Base-by-base conservation (phyloP, 2,113 vertebrate species). In the Oncorhynchus masou region DNA sequence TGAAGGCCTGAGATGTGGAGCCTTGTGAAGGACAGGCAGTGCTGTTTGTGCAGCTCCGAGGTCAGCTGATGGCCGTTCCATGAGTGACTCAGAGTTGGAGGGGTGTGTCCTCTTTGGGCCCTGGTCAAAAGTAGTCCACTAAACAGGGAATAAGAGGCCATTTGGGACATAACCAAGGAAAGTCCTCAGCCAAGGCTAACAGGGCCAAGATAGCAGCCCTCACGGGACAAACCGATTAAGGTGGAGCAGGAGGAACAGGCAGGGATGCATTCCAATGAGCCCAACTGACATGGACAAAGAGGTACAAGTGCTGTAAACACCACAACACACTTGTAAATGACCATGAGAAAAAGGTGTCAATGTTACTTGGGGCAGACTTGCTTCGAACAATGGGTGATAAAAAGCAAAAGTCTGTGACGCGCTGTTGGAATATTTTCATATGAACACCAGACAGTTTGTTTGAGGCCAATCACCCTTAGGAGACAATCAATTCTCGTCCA, bases 1-100 rank as follows among this genome's bases (percentile, higher is more conserved):
- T 88, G 89, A 90, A 79, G 81, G 74, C n/a, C n/a, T 81, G 71
- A 86, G 84, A 88, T 88, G 66, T 65, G 76, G 74, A 74, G 77
- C 80, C 62, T 34, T 76, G 74, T 29, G 78, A 80, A 86, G 85
- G 85, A 81, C 79, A 29, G 64, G 6, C 60, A 24, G 66, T 75
- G 80, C 79, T 87, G 86, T 91, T 90, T 89, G 78, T 80, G 81
- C 65, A 66, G 82, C 65, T 77, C 77, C 49, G 79, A 89, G 83
- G 87, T 90, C 86, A 87, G 84, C 79, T 83, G 75, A 79, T 84
- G 81, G 81, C 78, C 82, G 73, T 39, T 84, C 39, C 15, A 70
- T 76, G 74, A 27, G 69, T 65, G 11, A 54, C 82, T 86, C 60
- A 51, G 73, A 49, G 79, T 25, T 25, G 74, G 78, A 54, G 51